These are phyloP conservation scores for Stegodyphus mimosarum DNA, from an alignment of 1,140 invertebrate species.

Conservation along the genomic window DNA sequence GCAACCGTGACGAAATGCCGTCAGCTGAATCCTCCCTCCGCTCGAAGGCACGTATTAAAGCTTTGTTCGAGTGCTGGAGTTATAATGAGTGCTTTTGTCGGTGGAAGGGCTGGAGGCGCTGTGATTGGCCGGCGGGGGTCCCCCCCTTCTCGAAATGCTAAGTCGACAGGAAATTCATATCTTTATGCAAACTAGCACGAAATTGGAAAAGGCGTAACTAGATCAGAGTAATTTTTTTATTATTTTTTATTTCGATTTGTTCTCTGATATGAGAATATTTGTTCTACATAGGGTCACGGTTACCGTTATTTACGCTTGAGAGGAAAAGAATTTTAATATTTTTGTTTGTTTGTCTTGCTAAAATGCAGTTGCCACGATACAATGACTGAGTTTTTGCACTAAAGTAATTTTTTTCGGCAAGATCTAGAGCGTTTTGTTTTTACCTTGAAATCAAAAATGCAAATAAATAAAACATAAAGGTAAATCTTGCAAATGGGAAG, in stretches of 20 bases:
- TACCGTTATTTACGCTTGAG: not conserved
- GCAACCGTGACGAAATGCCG: conserved; percentile 52
- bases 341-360: too few relatives aligned
- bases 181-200: conserved; percentile 57
- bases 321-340: not conserved
- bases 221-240: not conserved
- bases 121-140: conserved; percentile 22
- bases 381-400: too few relatives aligned
- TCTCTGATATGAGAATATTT: too few relatives aligned
- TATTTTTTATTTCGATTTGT: too few relatives aligned
- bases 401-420: too few relatives aligned
- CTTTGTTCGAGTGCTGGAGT: conserved; percentile 31
- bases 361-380: too few relatives aligned
- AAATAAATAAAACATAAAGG: too few relatives aligned
- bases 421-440: too few relatives aligned
- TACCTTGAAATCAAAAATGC: too few relatives aligned
- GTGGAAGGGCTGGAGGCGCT: conserved; percentile 30
- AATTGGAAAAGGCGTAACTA: conserved; percentile 52
- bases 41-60: conserved; percentile 23
- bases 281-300: not conserved
- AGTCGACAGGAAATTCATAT: conserved; percentile 59
- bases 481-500: too few relatives aligned
- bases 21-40: conserved; percentile 27
- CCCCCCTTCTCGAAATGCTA: not conserved
- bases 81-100: conserved; percentile 56